Conservation (phyloP, 2,113 vertebrate genomes). For the Rhegmatorhina hoffmannsi region DNA sequence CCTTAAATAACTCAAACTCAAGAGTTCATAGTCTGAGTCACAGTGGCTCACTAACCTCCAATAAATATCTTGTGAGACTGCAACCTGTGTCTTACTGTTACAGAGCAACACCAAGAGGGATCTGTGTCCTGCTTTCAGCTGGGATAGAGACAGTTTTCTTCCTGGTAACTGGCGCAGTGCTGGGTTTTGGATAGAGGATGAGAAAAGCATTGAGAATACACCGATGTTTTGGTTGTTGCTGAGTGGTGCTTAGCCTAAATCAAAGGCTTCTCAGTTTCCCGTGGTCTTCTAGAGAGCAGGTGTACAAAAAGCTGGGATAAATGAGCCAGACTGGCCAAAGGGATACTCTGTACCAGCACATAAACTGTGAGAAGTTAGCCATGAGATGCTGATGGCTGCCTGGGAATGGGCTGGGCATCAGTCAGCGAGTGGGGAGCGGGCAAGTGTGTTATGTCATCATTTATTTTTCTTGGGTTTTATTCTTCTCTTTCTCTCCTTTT, state of each 20-base stretch:
- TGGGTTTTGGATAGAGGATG: neutral
- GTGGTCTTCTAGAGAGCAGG: neutral
- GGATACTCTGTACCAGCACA: neutral
- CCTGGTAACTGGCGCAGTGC: neutral
- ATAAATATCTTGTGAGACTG: neutral
- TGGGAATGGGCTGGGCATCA: neutral
- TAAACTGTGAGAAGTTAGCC: neutral
- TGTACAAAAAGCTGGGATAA: neutral
- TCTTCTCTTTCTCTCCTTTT: neutral
- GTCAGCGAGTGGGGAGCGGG: neutral
- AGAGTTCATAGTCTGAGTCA: neutral
- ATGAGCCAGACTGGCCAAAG: neutral
- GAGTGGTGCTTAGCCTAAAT: neutral
- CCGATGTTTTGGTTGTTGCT: neutral
- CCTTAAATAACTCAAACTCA: neutral
- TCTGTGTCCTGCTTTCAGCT: neutral
- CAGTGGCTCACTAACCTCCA: neutral
- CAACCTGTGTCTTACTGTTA: neutral
- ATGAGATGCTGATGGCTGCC: neutral
- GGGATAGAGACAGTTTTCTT: neutral
- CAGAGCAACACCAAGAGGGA: neutral
- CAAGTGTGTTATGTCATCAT: neutral
- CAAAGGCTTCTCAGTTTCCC: neutral
- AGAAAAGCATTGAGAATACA: neutral
- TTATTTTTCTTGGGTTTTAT: neutral